Conservation (phyloP, 2,797 vertebrate species). For the Oreortyx pictus region DNA sequence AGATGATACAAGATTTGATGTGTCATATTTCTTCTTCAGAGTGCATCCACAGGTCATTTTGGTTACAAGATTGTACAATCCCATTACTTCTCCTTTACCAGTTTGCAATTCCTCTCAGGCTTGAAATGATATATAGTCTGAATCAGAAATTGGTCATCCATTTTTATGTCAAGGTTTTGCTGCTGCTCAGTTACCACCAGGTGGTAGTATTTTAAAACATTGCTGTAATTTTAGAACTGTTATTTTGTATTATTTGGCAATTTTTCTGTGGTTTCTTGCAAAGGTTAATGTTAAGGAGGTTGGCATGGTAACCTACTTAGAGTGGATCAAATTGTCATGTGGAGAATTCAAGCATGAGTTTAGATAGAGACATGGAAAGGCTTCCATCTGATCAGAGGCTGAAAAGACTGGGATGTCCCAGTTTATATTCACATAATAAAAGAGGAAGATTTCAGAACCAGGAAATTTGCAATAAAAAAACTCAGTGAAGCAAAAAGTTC, state of each 20-base stretch:
- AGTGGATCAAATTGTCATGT: conserved; percentile 6
- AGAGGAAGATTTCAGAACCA: background rate
- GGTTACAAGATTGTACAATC: background rate
- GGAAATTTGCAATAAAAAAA: background rate
- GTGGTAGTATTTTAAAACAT: conserved; percentile 73
- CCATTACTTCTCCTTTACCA: background rate
- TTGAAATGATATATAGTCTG: background rate
- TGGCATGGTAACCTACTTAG: conserved; percentile 44
- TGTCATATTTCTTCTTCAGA: background rate
- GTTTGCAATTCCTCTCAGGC: background rate
- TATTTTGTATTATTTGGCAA: background rate
- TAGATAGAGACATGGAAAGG: background rate
- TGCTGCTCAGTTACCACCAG: conserved; percentile 48
- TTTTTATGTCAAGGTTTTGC: background rate
- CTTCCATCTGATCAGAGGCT: background rate
- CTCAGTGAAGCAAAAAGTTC: background rate
- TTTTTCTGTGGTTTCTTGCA: conserved; percentile 20
- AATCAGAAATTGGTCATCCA: background rate
- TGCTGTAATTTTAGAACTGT: background rate
- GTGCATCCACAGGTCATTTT: fast-evolving
- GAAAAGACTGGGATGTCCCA: background rate
- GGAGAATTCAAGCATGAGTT: conserved; percentile 9
- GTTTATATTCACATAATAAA: background rate
- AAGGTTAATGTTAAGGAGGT: conserved; percentile 16
- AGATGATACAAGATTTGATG: fast-evolving